Base-by-base conservation (phyloP, 2,888 invertebrate species). In the Nebria brevicollis region DNA sequence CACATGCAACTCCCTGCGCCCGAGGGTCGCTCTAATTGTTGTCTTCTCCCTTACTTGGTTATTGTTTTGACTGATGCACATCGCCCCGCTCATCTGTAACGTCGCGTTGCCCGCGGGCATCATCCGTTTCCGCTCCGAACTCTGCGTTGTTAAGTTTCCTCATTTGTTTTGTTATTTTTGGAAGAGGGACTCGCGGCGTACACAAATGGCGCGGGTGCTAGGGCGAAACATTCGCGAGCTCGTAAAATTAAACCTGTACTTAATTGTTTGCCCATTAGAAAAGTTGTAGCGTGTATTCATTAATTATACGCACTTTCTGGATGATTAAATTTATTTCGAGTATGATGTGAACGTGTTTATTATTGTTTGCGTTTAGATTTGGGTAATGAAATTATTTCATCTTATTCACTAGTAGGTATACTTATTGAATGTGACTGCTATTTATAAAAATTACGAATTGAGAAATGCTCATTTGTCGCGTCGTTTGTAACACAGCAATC, bases 101-200 rank as follows among this genome's bases (percentile, higher is more conserved):
- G 66, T 66, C 66, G 41, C 72, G 25, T 72, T n/a, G 42, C 68
- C 64, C 26, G 15, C 70, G 25, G 64, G 43, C 20, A 54, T 20
- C 77, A 77, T 66, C 77, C 66, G 66, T 66, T 77, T 77, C 68
- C 77, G 34, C 34, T 34, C 34, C 34, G 34, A 34, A 34, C 34
- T 34, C 34, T 34, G 43, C 13, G 77, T 72, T 72, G 66, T 41
- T 42, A 77, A 77, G 70, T 64, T 76, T 75, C 75, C 75, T 80
- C 80, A 75, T 80, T 80, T 80, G 80, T 80, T 80, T 79, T 79
- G 79, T 79, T 80, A 80, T 80, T 80, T 80, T 80, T 75, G 68
- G 25, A 70, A 8, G 66, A 15, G 11, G 25, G 34, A 11, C 11
- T 11, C 6, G 70, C 7, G 34, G 13, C 25, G 70, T 20, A 7